Evolutionary conservation across 2,113 vertebrate species (phyloP), one percentile per base, ranked within the genome.

Genomic region (Chionis minor): DNA sequence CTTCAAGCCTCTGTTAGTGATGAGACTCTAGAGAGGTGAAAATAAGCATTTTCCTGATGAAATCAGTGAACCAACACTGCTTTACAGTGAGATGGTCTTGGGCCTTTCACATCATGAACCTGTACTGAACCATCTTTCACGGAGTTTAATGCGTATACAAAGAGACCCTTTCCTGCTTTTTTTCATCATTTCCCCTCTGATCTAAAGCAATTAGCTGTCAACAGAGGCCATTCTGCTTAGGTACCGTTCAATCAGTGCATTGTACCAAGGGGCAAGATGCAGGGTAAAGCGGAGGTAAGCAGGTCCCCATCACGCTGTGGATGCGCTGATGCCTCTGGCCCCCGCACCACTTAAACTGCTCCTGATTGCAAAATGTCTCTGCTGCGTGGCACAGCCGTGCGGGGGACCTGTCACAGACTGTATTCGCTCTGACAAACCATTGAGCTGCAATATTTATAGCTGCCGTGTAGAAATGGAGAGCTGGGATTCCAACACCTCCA

Each of bases 311-410:
- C 45, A 75, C 32, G 59, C 19, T 14, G 42, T 11, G 19, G 38
- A 59, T 80, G 54, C 42, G 4, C 74, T 69, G 52, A 42, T 2
- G 5, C 38, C 51, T 69, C 63, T 13, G 2, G 45, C 47, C 70
- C 92, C 73, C 52, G 77, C 21, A 59, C 45, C 9, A 6, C 35
- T 6, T 51, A 86, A 88, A 67, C 17, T 4, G 15, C 6, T 83
- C 91, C 62, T 72, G 44, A 58, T 58, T 77, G 47, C 35, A 49
- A 71, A 91, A 59, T 24, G 4, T 14, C 44, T 84, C 63, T 93
- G n/a, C 26, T 44, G 11, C 3, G 0, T 11, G 12, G 19, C 55
- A 27, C 22, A 73, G n/a, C 15, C 24, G 1, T 4, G 9, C 1
- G 6, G 27, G 33, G 28, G 20, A 90, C 51, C 61, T 51, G 44